Base-by-base conservation (phyloP, 1,140 invertebrate genomes). In the Oreohelix idahoensis region DNA sequence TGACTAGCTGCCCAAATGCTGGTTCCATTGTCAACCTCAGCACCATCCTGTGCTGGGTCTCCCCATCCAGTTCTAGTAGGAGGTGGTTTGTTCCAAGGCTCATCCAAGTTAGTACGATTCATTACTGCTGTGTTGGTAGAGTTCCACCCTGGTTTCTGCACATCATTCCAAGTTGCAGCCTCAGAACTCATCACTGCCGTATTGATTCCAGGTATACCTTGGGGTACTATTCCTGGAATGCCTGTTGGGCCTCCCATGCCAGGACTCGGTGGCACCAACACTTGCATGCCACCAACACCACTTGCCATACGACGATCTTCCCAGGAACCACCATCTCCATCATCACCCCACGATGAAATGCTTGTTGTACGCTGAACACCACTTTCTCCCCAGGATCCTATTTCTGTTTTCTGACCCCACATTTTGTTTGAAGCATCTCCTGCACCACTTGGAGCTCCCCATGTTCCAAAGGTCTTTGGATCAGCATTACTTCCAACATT, bases 261-360 rank as follows among this genome's bases (percentile, higher is more conserved):
- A 81, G 73, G 80, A 75, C 71, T 82, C 0, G 80, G 80, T n/a
- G 80, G 80, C 0, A 82, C 71, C 63, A 80, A 49, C 20, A 35
- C 63, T 23, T 45, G 79, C 83, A 84, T 84, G 17, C 49, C 36
- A 32, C 69, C 32, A 35, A 81, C 71, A 36, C 53, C 45, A 17
- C 63, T 53, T n/a, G 36, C 35, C 10, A 53, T 74, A n/a, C 80
- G 69, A n/a, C 71, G 69, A 89, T 98, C 97, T 87, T 97, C 97
- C 88, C 89, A 90, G 26, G 86, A 80, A 45, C 81, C 84, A 32
- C 86, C 77, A 82, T 84, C 85, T 42, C 81, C 85, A 63, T 89
- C 84, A 83, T 83, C 83, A 73, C 87, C 87, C 79, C 86, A 87
- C 81, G 88, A 88, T 0, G 89, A 86, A n/a, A 88, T 86, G 58